phyloP scores from a whole-genome alignment of 2,113 vertebrate genomes.

The Melierax canorus region DNA sequence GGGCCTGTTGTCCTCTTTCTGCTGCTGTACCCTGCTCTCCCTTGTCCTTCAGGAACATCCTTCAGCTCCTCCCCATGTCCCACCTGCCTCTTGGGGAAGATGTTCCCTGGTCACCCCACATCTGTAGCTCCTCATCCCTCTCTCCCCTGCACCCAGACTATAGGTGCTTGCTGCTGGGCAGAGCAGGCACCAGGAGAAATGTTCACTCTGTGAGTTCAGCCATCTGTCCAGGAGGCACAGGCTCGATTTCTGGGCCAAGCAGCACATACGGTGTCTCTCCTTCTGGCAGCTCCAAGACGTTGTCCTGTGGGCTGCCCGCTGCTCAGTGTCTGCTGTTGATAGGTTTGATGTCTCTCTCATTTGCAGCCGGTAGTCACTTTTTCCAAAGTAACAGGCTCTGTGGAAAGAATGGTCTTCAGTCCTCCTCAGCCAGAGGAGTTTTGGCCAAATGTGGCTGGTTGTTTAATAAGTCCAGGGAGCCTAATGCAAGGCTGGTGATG shows the following conservation, averaged over 20 bases:
- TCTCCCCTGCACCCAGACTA: accelerated
- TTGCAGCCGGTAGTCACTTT: neutral
- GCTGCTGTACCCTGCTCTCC: neutral
- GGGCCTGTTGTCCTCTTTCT: neutral
- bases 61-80: neutral
- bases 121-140: neutral
- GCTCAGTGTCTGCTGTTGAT: neutral
- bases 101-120: no score
- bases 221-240: neutral
- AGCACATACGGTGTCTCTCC: neutral
- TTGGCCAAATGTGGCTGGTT: neutral
- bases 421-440: neutral
- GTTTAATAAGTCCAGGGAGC: neutral
- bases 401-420: neutral
- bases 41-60: neutral
- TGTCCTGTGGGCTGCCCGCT: accelerated
- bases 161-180: neutral
- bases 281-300: neutral
- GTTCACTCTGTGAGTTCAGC: neutral
- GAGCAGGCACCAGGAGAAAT: neutral
- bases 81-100: neutral
- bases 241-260: neutral
- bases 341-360: neutral
- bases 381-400: neutral
- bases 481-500: neutral